Evolutionary conservation across 2,888 invertebrate genomes (phyloP).

Genomic region (Cosmia pyralina): DNA sequence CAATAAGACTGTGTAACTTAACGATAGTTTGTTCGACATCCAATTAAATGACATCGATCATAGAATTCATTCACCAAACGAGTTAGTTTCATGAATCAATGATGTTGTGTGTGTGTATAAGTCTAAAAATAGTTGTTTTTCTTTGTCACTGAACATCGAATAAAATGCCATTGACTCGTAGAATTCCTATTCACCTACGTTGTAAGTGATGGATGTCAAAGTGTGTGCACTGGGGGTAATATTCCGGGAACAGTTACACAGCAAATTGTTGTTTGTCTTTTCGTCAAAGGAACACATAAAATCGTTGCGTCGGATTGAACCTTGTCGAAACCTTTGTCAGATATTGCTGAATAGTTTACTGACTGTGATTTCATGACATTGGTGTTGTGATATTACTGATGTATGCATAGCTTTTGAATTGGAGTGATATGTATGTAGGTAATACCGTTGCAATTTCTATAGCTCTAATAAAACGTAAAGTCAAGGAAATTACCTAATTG

Average conservation of each 20-base stretch:
- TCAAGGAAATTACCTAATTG: not conserved
- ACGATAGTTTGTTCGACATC: not conserved
- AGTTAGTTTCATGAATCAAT: conserved; percentile 33
- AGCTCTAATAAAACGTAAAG: not conserved
- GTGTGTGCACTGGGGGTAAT: conserved; percentile 23
- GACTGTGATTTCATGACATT: conserved; percentile 7
- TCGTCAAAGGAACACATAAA: conserved; percentile 19
- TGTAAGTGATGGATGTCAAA: conserved; percentile 35
- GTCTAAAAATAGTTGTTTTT: conserved; percentile 31
- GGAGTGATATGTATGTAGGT: not conserved
- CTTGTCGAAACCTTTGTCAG: conserved; percentile 11
- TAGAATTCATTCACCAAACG: conserved; percentile 40
- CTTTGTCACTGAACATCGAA: conserved; percentile 18
- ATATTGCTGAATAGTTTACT: conserved; percentile 25
- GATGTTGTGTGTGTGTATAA: conserved; percentile 18
- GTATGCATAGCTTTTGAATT: not conserved
- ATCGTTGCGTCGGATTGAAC: conserved; percentile 23
- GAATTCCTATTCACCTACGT: conserved; percentile 17
- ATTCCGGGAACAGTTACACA: conserved; percentile 37
- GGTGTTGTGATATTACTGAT: conserved; percentile 1
- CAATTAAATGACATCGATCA: conserved; percentile 37
- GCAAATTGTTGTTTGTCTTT: conserved; percentile 30
- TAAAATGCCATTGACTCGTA: conserved; percentile 31
- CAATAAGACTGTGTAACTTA: not conserved
- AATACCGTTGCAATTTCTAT: not conserved